phyloP scores from a whole-genome alignment of 2,797 vertebrate species.

The Megalops cyprinoides region DNA sequence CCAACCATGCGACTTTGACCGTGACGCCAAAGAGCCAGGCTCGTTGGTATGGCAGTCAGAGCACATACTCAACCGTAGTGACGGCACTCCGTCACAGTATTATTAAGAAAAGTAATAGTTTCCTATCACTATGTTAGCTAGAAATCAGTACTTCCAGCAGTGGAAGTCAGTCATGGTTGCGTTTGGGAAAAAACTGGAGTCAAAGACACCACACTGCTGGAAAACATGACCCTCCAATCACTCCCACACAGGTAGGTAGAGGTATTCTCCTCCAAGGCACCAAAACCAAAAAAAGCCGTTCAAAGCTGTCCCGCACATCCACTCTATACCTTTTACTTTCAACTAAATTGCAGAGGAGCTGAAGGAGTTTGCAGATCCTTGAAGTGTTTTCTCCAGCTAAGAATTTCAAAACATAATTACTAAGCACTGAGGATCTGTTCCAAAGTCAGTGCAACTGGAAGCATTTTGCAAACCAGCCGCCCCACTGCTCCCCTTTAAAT shows the following conservation, averaged over 20 bases:
- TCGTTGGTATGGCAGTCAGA: no score
- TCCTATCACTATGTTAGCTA: no score
- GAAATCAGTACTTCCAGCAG: no score
- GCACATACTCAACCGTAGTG: no score
- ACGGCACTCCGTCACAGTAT: no score
- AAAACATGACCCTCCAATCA: background rate
- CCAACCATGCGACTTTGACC: no score
- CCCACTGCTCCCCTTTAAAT: background rate
- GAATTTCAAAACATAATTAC: background rate
- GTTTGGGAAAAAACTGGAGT: no score
- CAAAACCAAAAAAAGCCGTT: background rate
- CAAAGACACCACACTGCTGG: no score
- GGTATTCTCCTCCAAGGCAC: background rate
- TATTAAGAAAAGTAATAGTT: no score
- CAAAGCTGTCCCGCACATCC: no score
- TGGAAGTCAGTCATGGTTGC: no score
- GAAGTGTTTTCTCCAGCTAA: background rate
- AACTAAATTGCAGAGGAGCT: background rate
- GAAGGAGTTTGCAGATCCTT: background rate
- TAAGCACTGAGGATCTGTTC: background rate
- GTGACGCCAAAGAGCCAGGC: no score
- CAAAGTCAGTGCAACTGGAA: constrained; percentile 1
- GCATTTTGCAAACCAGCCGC: background rate
- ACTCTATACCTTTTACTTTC: constrained; percentile 10
- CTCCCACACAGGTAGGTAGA: background rate